Evolutionary conservation across 2,797 vertebrate genomes (phyloP).

Genomic region (Melopsittacus undulatus): DNA sequence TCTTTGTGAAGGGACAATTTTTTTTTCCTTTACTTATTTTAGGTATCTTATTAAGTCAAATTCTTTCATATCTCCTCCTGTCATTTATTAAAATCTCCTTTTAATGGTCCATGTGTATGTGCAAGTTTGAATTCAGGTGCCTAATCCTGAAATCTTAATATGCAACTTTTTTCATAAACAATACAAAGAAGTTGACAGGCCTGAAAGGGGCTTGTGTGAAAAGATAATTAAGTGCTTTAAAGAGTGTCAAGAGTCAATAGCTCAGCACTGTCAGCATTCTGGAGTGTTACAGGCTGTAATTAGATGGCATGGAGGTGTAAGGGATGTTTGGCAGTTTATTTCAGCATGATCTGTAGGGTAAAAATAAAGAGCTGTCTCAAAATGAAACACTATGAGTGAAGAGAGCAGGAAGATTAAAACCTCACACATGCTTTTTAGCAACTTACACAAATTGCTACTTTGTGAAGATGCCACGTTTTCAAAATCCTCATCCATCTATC

Average conservation of each 20-base stretch:
- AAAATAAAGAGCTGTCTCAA: slow-evolving; percentile 74
- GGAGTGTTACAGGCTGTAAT: slow-evolving; percentile 83
- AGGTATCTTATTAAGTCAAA: not conserved
- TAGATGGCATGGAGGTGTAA: slow-evolving; percentile 84
- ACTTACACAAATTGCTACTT: slow-evolving; percentile 32
- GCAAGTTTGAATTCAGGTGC: slow-evolving; percentile 64
- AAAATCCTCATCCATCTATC: not conserved
- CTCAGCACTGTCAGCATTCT: slow-evolving; percentile 83
- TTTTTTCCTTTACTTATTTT: not conserved
- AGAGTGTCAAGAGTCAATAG: slow-evolving; percentile 87
- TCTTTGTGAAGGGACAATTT: not conserved
- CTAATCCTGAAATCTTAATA: slow-evolving; percentile 75
- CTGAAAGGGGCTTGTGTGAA: slow-evolving; percentile 83
- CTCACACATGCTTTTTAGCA: not conserved
- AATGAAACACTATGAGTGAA: slow-evolving; percentile 58
- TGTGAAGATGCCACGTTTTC: not conserved
- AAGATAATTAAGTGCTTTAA: slow-evolving; percentile 88
- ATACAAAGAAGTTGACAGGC: slow-evolving; percentile 83
- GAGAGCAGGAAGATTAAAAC: slow-evolving; percentile 47
- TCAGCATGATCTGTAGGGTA: slow-evolving; percentile 72
- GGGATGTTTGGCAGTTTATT: slow-evolving; percentile 84
- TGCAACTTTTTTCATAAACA: slow-evolving; percentile 80
- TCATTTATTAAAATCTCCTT: not conserved
- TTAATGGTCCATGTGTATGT: not conserved
- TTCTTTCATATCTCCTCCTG: not conserved